phyloP scores from a whole-genome alignment of 2,113 vertebrate genomes.

The Microtus ochrogaster region DNA sequence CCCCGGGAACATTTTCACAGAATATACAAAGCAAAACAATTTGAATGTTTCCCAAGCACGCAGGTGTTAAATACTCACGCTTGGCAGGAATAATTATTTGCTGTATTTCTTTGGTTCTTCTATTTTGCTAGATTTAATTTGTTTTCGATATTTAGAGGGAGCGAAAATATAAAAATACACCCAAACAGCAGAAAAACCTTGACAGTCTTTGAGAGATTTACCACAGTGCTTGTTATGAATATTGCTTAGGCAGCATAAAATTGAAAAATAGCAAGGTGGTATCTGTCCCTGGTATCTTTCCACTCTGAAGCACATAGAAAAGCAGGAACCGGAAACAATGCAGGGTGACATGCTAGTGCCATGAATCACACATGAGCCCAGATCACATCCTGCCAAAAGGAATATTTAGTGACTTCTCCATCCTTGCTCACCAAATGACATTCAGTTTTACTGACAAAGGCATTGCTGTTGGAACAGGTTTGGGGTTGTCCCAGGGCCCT shows the following conservation, averaged over 20 bases:
- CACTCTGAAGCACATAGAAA: not conserved
- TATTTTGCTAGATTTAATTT: conserved; percentile 81
- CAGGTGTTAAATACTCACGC: conserved; percentile 81
- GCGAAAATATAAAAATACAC: conserved; percentile 70
- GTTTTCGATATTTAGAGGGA: conserved; percentile 75
- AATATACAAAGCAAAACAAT: conserved; percentile 78
- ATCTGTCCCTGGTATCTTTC: not conserved
- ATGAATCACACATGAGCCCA: not conserved
- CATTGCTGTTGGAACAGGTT: not conserved
- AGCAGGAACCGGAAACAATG: not conserved
- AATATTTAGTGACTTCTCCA: not conserved
- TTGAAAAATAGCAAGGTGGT: conserved; percentile 53
- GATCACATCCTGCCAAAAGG: not conserved
- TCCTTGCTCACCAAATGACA: not conserved
- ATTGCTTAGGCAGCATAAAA: conserved; percentile 67
- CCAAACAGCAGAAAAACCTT: conserved; percentile 72
- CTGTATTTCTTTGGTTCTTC: conserved; percentile 77
- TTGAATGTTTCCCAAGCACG: conserved; percentile 80
- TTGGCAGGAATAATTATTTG: conserved; percentile 82
- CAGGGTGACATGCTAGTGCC: not conserved
- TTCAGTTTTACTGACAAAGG: not conserved
- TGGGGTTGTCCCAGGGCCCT: not conserved
- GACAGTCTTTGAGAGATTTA: conserved; percentile 73
- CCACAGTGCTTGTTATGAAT: conserved; percentile 64
- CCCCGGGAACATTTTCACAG: conserved; percentile 62